Percentiles rank a stretch among this genome's conserved stretches.
Evolutionary conservation across 2,113 vertebrate genomes (phyloP).

Genomic region (Ageneiosus marmoratus): DNA sequence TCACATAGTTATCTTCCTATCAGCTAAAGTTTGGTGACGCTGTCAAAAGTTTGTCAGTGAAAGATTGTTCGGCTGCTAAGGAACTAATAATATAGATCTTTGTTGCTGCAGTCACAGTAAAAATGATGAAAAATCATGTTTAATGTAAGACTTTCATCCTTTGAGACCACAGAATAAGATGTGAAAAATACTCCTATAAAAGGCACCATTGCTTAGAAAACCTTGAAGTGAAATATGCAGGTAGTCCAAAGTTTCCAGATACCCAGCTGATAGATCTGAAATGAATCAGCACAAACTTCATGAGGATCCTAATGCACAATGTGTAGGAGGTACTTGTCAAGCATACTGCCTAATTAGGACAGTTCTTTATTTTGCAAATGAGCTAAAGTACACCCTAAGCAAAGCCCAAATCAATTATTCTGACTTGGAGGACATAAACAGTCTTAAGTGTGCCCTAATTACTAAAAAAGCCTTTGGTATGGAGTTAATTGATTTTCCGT

Average conservation of each 20-base stretch:
- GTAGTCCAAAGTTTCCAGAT: background rate
- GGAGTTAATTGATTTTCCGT: slow-evolving; percentile 52
- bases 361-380: slow-evolving; percentile 21
- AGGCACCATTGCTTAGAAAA: background rate
- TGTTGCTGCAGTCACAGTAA: background rate
- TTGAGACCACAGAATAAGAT: background rate
- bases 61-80: too few species aligned
- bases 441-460: slow-evolving; percentile 42
- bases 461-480: slow-evolving; percentile 49
- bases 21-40: background rate
- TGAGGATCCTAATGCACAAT: background rate
- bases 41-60: too few species aligned
- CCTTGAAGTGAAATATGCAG: background rate
- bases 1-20: background rate
- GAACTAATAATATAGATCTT: background rate
- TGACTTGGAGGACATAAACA: slow-evolving; percentile 18
- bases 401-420: slow-evolving; percentile 6
- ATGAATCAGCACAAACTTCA: slow-evolving; percentile 10
- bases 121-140: background rate
- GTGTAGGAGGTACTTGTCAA: slow-evolving; percentile 25
- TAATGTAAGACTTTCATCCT: background rate
- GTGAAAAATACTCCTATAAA: background rate
- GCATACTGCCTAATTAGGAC: slow-evolving; percentile 11
- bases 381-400: slow-evolving; percentile 9
- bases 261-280: background rate